Evolutionary conservation across 2,113 vertebrate genomes (phyloP).

Genomic region (Gnathonemus longibarbis): DNA sequence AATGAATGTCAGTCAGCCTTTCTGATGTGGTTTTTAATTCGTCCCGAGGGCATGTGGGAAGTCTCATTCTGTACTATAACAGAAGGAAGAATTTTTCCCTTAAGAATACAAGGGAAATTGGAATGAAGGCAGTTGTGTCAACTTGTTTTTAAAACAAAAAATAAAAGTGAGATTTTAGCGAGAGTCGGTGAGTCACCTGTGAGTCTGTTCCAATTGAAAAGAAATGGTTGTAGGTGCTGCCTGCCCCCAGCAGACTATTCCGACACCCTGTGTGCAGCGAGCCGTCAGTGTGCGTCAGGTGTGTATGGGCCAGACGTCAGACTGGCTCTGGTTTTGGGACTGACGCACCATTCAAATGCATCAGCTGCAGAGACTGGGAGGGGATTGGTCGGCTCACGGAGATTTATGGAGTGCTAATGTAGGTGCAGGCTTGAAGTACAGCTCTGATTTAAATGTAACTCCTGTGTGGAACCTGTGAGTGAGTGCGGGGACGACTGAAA

Average conservation of each 20-base stretch:
- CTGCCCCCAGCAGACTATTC: neutral
- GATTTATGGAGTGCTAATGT: neutral
- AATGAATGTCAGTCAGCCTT: slow-evolving; percentile 5
- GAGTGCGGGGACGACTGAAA: neutral
- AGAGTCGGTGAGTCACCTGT: neutral
- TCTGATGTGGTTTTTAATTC: slow-evolving; percentile 22
- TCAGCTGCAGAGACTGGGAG: neutral
- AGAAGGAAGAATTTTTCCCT: neutral
- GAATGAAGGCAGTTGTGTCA: neutral
- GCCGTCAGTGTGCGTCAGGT: neutral
- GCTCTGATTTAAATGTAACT: neutral
- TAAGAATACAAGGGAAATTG: neutral
- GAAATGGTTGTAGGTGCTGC: neutral
- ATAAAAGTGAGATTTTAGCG: slow-evolving; percentile 1
- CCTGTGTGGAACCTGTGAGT: neutral
- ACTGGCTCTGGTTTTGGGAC: neutral
- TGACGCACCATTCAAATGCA: neutral
- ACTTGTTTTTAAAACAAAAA: neutral
- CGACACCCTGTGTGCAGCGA: neutral
- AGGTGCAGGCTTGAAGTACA: neutral
- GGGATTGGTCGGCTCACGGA: neutral
- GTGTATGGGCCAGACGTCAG: neutral
- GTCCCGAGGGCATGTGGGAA: slow-evolving; percentile 27
- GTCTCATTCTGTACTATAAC: slow-evolving; percentile 29
- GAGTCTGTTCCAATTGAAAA: neutral